Base-by-base conservation (phyloP, 1,140 invertebrate genomes). In the Parapsyche elsis region DNA sequence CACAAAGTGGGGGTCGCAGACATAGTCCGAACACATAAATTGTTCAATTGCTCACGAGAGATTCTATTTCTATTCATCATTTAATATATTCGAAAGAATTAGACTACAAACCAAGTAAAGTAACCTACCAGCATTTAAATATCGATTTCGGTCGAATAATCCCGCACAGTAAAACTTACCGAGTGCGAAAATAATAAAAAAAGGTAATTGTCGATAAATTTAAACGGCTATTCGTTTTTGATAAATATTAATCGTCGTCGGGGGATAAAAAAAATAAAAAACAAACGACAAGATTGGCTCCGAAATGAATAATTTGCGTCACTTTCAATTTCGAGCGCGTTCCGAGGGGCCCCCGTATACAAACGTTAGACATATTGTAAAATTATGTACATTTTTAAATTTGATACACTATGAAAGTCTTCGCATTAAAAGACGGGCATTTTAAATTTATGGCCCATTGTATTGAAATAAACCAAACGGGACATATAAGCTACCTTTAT, bases 41-140 rank as follows among this genome's bases (percentile, higher is more conserved):
- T 75, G 73, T 75, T 75, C 73, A 46, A 75, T 75, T 75, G 71
- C 71, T 73, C 45, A 73, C 71, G 71, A 73, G 38, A 73, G 71
- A 73, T 73, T 73, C 23, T 46, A 46, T 75, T 75, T 16, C 73
- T 10, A 53, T 75, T 57, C 73, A 49, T 30, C 73, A 49, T 23
- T 10, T 67, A 67, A 67, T 26, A 67, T 67, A 67, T 73, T 73
- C 71, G 45, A 49, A 49, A n/a, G 64, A 53, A 53, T 26, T 5
- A 67, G 24, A 38, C 7, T 38, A n/a, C 7, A 38, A 38, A 38
- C 30, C 2, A 38, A 4, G 1, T 1, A 38, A 67, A 5, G 1
- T 10, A 10, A 53, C 14, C 0, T 67, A 67, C 73, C 73, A 75
- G 73, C 73, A 75, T 75, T 53, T 57, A 46, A 46, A 75, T 46